Percentiles rank a stretch among this genome's conserved stretches.
phyloP scores from a whole-genome alignment of 2,113 vertebrate species.

The Serinus canaria region DNA sequence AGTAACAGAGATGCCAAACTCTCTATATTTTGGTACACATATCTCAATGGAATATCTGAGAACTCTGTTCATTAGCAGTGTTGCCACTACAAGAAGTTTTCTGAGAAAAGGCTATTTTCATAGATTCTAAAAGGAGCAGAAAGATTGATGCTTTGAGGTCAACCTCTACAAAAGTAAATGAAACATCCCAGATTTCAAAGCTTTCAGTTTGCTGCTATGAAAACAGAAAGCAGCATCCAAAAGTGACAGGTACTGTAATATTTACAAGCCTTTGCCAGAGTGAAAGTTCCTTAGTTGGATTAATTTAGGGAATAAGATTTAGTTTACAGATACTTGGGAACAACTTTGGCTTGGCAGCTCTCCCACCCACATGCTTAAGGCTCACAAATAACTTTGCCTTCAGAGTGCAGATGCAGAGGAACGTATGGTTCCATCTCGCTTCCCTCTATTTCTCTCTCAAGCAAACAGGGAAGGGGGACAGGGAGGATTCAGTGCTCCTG shows the following conservation, averaged over 20 bases:
- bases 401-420: conserved; percentile 4
- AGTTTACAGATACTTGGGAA: conserved; percentile 52
- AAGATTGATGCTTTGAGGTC: conserved; percentile 56
- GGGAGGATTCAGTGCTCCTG: background rate
- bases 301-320: conserved; percentile 45
- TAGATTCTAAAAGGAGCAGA: conserved; percentile 1
- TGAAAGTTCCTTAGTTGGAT: conserved; percentile 38
- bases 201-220: conserved; percentile 9
- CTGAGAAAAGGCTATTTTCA: conserved; percentile 2
- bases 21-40: background rate
- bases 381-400: conserved; percentile 41
- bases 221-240: conserved; percentile 52
- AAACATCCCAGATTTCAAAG: conserved; percentile 60
- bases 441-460: background rate
- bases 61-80: background rate
- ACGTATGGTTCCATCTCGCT: background rate
- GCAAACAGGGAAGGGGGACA: background rate
- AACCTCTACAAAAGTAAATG: conserved; percentile 30
- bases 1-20: background rate
- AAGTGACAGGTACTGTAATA: conserved; percentile 62
- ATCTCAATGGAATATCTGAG: background rate
- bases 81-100: background rate
- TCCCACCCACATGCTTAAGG: conserved; percentile 23
- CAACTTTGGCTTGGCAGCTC: conserved; percentile 39
- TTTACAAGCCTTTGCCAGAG: conserved; percentile 54